Percentiles rank a stretch among this genome's conserved stretches.
These are phyloP conservation scores for Channa striata DNA, from an alignment of 2,797 vertebrate genomes.

Conservation along the genomic window DNA sequence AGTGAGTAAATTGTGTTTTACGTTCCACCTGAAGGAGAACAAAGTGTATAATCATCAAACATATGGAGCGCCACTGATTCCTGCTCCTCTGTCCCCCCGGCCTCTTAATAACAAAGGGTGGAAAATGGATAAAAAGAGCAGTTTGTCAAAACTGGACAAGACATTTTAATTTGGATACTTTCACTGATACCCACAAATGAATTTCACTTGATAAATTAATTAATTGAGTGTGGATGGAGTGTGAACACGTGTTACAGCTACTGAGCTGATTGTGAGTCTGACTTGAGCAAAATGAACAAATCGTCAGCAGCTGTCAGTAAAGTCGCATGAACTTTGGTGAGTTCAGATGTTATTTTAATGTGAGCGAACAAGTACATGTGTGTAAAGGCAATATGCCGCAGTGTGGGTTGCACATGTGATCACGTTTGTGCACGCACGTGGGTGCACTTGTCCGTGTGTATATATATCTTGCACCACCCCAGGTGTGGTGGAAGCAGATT, in stretches of 20 bases:
- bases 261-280: not conserved
- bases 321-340: not conserved
- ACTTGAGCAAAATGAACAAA: not conserved
- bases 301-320: not conserved
- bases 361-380: not conserved
- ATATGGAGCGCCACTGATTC: slow-evolving; percentile 24
- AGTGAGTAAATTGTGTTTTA: slow-evolving; percentile 12
- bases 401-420: slow-evolving; percentile 19
- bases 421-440: slow-evolving; percentile 19
- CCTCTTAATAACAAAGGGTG: not conserved
- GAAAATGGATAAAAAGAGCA: not conserved
- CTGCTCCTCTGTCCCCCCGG: slow-evolving; percentile 1
- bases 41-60: slow-evolving; percentile 37
- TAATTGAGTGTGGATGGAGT: not conserved
- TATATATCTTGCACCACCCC: slow-evolving; percentile 53
- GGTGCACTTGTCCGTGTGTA: slow-evolving; percentile 34
- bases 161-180: not conserved
- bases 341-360: slow-evolving; percentile 13
- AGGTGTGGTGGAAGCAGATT: slow-evolving; percentile 66
- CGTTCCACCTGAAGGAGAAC: not conserved
- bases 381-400: slow-evolving; percentile 25
- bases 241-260: not conserved
- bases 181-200: too few species aligned
- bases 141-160: not conserved
- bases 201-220: too few species aligned